Base-by-base conservation (phyloP, 2,888 invertebrate genomes). In the Polyommatus icarus region DNA sequence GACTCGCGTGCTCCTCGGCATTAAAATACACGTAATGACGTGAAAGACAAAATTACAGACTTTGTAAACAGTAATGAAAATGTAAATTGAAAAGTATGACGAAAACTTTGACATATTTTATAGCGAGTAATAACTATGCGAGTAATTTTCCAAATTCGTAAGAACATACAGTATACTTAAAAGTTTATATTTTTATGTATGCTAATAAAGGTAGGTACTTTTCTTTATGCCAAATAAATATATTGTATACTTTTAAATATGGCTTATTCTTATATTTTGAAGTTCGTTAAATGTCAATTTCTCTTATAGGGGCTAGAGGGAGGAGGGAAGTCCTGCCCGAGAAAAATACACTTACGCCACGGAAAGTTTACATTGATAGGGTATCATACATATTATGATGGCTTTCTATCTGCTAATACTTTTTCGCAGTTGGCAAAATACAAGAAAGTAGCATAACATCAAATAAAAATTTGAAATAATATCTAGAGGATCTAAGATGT, bases 1-100 rank as follows among this genome's bases (percentile, higher is more conserved):
- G 80, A 80, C 80, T 84, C 81, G 84, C 85, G 85, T 85, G 86
- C 80, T 80, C 77, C 80, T 71, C 80, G 80, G 81, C 82, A 83
- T 86, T 84, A 84, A 76, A 82, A 80, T 82, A 82, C 83, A 83
- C 82, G 79, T 79, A 81, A 79, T 79, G 80, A 82, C 83, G 79
- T 82, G 82, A 83, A 82, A 83, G 83, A 82, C 79, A 80, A 81
- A 83, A 84, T 81, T 79, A 80, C 81, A 78, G 78, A 72, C 78
- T 61, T 76, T 73, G 78, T 80, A 81, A 80, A 81, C 77, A 79
- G 29, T 77, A 75, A 77, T 77, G 57, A 77, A 76, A 72, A 73
- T 50, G 46, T 72, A 77, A 59, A 77, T 73, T 77, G 59, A 77
- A 77, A 77, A 40, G 77, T 71, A 71, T 57, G 59, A 61, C 18